Percentiles rank a stretch among this genome's conserved stretches.
Evolutionary conservation across 2,797 vertebrate genomes (phyloP).

Genomic region (Sebastes variabilis): DNA sequence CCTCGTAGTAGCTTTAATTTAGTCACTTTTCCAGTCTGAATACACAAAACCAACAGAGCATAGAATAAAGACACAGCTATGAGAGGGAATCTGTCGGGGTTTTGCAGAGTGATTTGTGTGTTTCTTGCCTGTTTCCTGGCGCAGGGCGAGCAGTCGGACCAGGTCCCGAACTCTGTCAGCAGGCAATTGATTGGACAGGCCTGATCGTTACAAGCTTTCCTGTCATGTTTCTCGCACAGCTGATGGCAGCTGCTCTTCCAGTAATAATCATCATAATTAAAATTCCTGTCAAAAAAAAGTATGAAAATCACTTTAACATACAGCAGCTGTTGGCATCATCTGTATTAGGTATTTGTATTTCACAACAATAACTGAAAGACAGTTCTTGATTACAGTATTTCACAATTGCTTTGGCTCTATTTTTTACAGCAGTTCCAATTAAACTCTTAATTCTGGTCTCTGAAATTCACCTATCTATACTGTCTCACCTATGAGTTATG

Average conservation of each 20-base stretch:
- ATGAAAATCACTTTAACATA: neutral
- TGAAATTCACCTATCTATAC: neutral
- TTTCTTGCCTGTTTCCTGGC: constrained; percentile 86
- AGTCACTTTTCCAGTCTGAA: neutral
- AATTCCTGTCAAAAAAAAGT: constrained; percentile 70
- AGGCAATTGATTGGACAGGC: constrained; percentile 88
- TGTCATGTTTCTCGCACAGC: constrained; percentile 81
- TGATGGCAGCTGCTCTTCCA: constrained; percentile 79
- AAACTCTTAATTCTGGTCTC: neutral
- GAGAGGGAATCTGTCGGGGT: neutral
- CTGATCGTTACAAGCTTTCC: constrained; percentile 84
- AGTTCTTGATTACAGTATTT: neutral
- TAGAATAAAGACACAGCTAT: neutral
- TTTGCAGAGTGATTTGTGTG: neutral
- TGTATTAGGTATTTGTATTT: neutral
- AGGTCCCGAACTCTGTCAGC: constrained; percentile 86
- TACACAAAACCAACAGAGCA: neutral
- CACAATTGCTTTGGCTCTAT: neutral
- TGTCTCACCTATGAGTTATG: neutral
- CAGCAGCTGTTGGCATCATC: neutral
- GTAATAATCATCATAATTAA: constrained; percentile 80
- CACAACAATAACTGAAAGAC: neutral
- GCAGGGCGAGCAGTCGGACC: constrained; percentile 93
- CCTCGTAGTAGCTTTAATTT: no score
- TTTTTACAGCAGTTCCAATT: neutral